These are phyloP conservation scores for Enchytraeus crypticus DNA, from an alignment of 2,888 invertebrate species.

Conservation along the genomic window DNA sequence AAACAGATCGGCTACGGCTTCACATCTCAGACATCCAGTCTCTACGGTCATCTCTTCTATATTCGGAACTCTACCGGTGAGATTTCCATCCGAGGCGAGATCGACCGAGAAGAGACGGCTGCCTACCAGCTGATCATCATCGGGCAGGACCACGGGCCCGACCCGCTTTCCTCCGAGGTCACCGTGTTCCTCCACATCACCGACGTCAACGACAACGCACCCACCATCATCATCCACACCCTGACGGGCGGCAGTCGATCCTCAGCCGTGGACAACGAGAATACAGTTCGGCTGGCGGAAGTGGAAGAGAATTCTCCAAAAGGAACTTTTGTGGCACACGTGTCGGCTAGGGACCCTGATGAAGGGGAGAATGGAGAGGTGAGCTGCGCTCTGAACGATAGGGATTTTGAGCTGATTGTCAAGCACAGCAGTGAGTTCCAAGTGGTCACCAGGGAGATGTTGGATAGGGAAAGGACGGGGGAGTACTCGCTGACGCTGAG, in stretches of 20 bases:
- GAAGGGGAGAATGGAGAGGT: conserved; percentile 20
- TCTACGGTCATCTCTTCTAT: conserved; percentile 21
- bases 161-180: conserved; percentile 20
- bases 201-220: conserved; percentile 27
- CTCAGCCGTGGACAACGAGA: conserved; percentile 4
- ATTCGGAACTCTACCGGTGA: conserved; percentile 21
- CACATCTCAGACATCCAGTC: conserved; percentile 17
- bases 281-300: too few species aligned
- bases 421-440: conserved; percentile 36
- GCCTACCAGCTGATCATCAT: conserved; percentile 21
- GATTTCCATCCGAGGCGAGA: conserved; percentile 17
- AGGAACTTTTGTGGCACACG: conserved; percentile 23
- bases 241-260: conserved; percentile 10
- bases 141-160: conserved; percentile 23
- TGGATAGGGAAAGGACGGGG: conserved; percentile 20
- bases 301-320: conserved; percentile 18
- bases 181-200: conserved; percentile 16
- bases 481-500: conserved; percentile 12
- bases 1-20: conserved; percentile 23
- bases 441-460: conserved; percentile 11
- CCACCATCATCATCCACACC: conserved; percentile 23
- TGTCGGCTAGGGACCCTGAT: conserved; percentile 22
- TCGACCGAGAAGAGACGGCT: conserved; percentile 21
- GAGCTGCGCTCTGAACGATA: conserved; percentile 15
- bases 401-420: conserved; percentile 12